Percentiles rank a stretch among this genome's conserved stretches.
Conservation (phyloP, 2,113 vertebrate species). For the Nanorana parkeri region DNA sequence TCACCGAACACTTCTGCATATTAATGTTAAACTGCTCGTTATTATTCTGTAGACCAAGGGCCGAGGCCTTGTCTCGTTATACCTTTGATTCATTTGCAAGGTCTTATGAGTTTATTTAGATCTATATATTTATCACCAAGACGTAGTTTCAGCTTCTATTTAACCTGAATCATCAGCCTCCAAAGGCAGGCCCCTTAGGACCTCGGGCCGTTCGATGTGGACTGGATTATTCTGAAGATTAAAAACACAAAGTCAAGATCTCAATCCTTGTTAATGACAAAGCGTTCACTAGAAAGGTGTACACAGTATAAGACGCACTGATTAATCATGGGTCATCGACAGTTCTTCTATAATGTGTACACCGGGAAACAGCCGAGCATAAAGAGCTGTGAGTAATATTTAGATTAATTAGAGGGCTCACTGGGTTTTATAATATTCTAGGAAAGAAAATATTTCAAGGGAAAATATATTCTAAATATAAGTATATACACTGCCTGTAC, state of each 20-base stretch:
- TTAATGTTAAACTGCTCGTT: background rate
- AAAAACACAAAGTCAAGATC: background rate
- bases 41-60: background rate
- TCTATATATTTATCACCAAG: background rate
- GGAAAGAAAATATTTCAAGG: background rate
- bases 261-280: constrained; percentile 7
- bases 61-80: background rate
- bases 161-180: background rate
- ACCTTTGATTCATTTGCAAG: background rate
- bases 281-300: background rate
- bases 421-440: background rate
- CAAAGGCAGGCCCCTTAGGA: background rate
- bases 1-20: background rate
- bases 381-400: background rate
- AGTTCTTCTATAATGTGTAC: background rate
- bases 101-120: background rate
- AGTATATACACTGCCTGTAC: no score
- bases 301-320: background rate
- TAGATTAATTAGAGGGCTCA: background rate
- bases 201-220: background rate
- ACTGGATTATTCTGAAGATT: background rate
- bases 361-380: background rate
- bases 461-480: no score
- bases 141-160: background rate
- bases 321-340: background rate